A percentile compares a stretch with the other conserved stretches of the same genome.
Conservation (phyloP, 2,113 vertebrate genomes). For the Grantiella picta region DNA sequence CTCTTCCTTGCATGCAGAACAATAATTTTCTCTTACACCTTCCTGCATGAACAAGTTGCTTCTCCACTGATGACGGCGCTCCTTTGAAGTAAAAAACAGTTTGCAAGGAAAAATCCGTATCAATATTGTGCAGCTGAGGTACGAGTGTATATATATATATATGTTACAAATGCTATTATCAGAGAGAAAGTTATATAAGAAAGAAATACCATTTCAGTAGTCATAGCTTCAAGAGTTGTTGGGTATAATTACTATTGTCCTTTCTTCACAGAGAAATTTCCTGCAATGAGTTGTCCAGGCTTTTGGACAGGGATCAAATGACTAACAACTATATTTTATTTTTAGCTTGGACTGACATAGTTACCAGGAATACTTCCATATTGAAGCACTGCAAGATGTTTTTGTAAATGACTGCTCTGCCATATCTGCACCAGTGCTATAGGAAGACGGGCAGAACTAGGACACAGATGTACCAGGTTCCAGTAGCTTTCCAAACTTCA, state of each 20-base stretch:
- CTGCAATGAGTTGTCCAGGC: background rate
- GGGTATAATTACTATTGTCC: background rate
- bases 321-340: constrained; percentile 5
- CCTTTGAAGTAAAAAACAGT: background rate
- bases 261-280: background rate
- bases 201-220: background rate
- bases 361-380: background rate
- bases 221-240: background rate
- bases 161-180: background rate
- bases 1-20: background rate
- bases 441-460: background rate
- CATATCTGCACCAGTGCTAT: background rate
- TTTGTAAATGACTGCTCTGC: background rate
- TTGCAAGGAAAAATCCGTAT: background rate
- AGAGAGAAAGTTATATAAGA: background rate
- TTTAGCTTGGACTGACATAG: constrained; percentile 25
- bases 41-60: background rate
- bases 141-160: background rate
- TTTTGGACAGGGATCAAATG: background rate
- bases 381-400: background rate
- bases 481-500: background rate
- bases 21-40: background rate
- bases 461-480: background rate
- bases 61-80: background rate
- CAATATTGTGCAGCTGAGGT: background rate